phyloP scores from a whole-genome alignment of 2,797 vertebrate species.

The Ficedula albicollis region DNA sequence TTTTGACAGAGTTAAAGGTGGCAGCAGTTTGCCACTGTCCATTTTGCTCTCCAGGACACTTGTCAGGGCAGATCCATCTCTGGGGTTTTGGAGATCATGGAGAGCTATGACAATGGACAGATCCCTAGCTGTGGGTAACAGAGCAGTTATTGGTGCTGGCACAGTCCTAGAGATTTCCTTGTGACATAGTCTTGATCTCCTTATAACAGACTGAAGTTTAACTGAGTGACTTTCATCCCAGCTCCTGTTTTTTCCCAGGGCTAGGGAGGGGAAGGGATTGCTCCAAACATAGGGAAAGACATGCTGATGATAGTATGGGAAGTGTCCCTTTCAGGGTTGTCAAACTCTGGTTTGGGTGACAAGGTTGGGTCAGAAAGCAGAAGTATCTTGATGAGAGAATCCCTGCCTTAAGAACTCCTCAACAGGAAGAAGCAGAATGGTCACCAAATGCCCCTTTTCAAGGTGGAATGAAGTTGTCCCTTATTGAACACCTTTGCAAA shows the following conservation, averaged over 20 bases:
- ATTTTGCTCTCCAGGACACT: neutral
- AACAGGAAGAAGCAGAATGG: neutral
- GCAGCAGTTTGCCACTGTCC: neutral
- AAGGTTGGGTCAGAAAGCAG: neutral
- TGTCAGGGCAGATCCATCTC: neutral
- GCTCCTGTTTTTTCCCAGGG: neutral
- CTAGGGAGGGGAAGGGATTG: neutral
- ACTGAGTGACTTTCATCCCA: neutral
- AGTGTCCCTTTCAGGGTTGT: neutral
- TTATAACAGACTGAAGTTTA: neutral
- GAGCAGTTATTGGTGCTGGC: neutral
- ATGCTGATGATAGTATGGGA: neutral
- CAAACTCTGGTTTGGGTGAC: neutral
- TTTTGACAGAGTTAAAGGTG: neutral
- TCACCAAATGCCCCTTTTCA: neutral
- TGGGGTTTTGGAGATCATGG: accelerated
- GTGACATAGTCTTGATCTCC: neutral
- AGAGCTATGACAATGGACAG: neutral
- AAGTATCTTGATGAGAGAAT: neutral
- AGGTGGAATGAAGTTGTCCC: neutral
- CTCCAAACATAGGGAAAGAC: neutral
- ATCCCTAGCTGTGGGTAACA: neutral
- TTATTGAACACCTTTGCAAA: neutral
- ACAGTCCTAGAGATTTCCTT: neutral
- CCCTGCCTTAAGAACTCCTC: neutral